phyloP scores from a whole-genome alignment of 2,113 vertebrate genomes.

The Macquaria australasica region DNA sequence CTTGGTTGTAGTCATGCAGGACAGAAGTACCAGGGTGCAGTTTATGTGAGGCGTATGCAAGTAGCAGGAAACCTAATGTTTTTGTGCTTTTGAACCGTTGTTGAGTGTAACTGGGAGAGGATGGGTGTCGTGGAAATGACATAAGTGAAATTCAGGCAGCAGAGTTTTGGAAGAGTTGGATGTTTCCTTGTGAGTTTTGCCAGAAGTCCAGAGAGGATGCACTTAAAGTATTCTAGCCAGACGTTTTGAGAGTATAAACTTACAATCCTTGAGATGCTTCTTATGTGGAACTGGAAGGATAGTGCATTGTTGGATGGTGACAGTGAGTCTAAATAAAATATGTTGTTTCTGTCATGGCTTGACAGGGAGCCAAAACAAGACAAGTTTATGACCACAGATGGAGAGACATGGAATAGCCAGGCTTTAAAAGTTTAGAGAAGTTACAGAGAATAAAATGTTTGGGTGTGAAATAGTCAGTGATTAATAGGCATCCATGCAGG shows the following conservation, averaged over 20 bases:
- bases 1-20: background rate
- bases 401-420: constrained; percentile 4
- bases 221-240: constrained; percentile 12
- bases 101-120: background rate
- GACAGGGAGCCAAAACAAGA: constrained; percentile 33
- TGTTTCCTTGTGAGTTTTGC: constrained; percentile 32
- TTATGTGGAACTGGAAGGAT: constrained; percentile 18
- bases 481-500: constrained; percentile 19
- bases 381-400: constrained; percentile 15
- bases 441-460: constrained; percentile 25
- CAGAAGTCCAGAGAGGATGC: constrained; percentile 12
- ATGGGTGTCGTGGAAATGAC: background rate
- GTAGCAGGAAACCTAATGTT: background rate
- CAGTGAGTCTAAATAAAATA: constrained; percentile 37
- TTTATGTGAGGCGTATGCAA: background rate
- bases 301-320: constrained; percentile 34
- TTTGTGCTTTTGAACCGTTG: background rate
- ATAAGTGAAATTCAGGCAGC: background rate
- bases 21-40: background rate
- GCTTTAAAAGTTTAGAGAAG: constrained; percentile 34
- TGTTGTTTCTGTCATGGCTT: constrained; percentile 29
- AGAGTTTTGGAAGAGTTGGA: constrained; percentile 37
- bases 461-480: constrained; percentile 13
- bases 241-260: constrained; percentile 34
- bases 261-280: constrained; percentile 14